phyloP scores from a whole-genome alignment of 2,113 vertebrate species.

The Sterna hirundo region DNA sequence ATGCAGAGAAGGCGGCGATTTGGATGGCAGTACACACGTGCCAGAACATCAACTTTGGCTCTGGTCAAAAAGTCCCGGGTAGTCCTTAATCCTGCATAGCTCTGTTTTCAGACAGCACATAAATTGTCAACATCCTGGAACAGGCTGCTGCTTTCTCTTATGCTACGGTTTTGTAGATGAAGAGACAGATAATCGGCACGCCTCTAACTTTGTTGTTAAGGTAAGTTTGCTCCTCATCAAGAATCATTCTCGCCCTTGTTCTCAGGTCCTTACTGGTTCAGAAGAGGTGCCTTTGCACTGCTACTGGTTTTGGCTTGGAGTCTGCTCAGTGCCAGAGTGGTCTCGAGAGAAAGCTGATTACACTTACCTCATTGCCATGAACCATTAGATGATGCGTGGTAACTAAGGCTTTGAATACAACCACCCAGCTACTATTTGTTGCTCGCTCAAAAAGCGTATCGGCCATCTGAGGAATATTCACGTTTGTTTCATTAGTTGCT shows the following conservation, averaged over 20 bases:
- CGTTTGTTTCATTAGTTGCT: slow-evolving; percentile 98
- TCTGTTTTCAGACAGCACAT: neutral
- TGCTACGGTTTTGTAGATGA: rapidly evolving
- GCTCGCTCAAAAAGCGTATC: slow-evolving; percentile 96
- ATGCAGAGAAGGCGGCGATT: neutral
- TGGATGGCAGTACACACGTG: neutral
- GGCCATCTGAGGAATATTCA: slow-evolving; percentile 98
- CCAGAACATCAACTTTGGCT: neutral
- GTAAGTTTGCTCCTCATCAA: neutral
- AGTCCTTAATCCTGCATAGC: neutral
- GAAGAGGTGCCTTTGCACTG: neutral
- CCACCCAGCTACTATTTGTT: slow-evolving; percentile 98
- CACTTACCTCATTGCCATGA: slow-evolving; percentile 93
- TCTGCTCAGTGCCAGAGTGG: neutral
- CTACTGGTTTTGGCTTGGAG: neutral
- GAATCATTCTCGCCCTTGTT: neutral
- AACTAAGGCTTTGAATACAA: slow-evolving; percentile 98
- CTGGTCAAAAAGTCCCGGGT: neutral
- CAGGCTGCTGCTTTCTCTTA: neutral
- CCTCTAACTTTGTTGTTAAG: neutral
- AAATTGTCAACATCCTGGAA: neutral
- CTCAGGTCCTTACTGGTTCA: neutral
- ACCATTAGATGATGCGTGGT: slow-evolving; percentile 99
- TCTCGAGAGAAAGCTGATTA: neutral
- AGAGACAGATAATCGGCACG: neutral